A percentile compares a stretch with the other conserved stretches of the same genome.
These are phyloP conservation scores for Helobdella robusta DNA, from an alignment of 2,888 invertebrate genomes.

Conservation along the genomic window DNA sequence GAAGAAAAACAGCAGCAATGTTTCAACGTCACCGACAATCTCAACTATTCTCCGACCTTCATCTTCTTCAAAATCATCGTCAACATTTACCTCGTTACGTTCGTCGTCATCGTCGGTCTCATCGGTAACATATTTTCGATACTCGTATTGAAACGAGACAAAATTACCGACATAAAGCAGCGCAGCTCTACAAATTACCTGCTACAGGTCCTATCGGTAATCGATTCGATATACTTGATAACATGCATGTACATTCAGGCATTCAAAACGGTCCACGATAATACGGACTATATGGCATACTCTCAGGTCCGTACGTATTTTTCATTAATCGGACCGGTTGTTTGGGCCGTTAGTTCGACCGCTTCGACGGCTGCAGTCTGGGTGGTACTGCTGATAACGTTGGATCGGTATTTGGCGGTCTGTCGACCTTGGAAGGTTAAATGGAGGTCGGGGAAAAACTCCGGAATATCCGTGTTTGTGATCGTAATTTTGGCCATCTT, in stretches of 20 bases:
- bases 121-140: constrained; percentile 33
- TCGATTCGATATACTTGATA: constrained; percentile 35
- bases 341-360: constrained; percentile 34
- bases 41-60: constrained; percentile 2
- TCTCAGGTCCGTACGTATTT: constrained; percentile 23
- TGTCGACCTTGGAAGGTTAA: constrained; percentile 33
- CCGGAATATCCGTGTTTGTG: constrained; percentile 30
- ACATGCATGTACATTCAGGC: constrained; percentile 35
- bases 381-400: constrained; percentile 35
- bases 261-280: constrained; percentile 30
- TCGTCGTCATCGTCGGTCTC: constrained; percentile 21
- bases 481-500: constrained; percentile 31
- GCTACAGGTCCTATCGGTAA: constrained; percentile 32
- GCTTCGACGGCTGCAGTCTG: constrained; percentile 36
- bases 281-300: constrained; percentile 33
- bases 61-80: constrained; percentile 19
- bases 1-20: no score
- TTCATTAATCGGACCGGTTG: constrained; percentile 28
- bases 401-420: constrained; percentile 36
- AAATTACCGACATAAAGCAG: constrained; percentile 26
- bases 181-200: constrained; percentile 27
- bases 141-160: constrained; percentile 33
- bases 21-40: constrained; percentile 4
- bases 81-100: constrained; percentile 26
- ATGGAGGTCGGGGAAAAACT: constrained; percentile 30